Evolutionary conservation across 2,113 vertebrate species (phyloP).

Genomic region (Chroicocephalus ridibundus): DNA sequence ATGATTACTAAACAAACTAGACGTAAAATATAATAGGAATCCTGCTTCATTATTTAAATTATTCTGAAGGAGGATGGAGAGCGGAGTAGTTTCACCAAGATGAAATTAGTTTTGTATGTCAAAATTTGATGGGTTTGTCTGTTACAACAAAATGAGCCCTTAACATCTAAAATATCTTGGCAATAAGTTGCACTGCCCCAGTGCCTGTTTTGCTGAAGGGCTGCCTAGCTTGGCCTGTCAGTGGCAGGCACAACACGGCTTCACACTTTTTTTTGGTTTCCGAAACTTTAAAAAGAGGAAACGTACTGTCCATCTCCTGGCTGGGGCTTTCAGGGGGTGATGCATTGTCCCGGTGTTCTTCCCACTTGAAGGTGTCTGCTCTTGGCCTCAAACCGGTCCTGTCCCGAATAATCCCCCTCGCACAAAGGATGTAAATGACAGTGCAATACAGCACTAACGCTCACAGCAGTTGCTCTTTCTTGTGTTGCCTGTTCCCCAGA

Average conservation of each 20-base stretch:
- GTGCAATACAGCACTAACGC: neutral
- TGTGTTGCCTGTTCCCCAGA: neutral
- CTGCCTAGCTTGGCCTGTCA: neutral
- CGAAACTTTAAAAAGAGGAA: neutral
- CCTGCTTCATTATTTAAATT: neutral
- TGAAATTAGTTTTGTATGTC: neutral
- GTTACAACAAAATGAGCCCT: neutral
- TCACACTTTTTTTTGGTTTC: neutral
- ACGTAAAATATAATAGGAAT: neutral
- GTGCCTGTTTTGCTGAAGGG: neutral
- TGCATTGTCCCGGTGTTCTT: neutral
- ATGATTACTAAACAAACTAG: neutral
- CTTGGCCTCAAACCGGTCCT: neutral
- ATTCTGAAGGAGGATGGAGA: neutral
- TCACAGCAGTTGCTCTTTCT: neutral
- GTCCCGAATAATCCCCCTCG: neutral
- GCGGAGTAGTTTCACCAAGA: neutral
- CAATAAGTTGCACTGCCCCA: neutral
- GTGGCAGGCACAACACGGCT: neutral
- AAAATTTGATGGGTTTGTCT: neutral
- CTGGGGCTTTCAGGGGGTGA: neutral
- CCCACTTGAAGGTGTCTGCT: accelerated
- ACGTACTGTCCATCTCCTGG: accelerated
- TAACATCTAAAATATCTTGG: neutral
- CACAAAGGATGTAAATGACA: neutral